Percentiles rank a stretch among this genome's conserved stretches.
phyloP scores from a whole-genome alignment of 1,140 invertebrate genomes.

The Caerostris extrusa region DNA sequence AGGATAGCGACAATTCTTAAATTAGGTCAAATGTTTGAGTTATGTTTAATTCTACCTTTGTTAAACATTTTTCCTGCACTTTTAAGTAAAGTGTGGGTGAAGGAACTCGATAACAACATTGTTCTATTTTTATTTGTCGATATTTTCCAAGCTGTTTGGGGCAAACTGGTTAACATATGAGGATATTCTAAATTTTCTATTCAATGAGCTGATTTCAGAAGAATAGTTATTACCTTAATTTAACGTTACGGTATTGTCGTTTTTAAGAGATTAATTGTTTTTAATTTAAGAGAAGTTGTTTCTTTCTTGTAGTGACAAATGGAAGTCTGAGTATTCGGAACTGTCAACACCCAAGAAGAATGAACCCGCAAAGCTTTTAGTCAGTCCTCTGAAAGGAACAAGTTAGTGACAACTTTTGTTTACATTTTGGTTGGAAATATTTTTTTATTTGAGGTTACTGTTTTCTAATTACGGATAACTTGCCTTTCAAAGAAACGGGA shows the following conservation, averaged over 20 bases:
- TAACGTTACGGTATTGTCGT: too few species aligned
- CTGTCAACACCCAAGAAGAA: neutral
- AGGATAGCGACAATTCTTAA: too few species aligned
- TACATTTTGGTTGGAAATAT: neutral
- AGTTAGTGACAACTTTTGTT: neutral
- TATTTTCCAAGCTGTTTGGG: neutral
- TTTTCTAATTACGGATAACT: neutral
- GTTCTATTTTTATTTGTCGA: too few species aligned
- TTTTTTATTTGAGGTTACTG: neutral
- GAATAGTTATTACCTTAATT: neutral
- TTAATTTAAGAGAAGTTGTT: neutral
- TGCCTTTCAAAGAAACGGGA: neutral
- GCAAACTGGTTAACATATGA: neutral
- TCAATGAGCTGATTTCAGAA: neutral
- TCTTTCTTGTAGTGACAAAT: constrained; percentile 32
- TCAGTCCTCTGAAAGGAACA: constrained; percentile 49
- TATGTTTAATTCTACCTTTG: too few species aligned
- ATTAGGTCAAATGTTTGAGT: too few species aligned
- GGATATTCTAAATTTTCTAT: too few species aligned
- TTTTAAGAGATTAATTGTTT: too few species aligned
- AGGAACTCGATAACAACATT: too few species aligned
- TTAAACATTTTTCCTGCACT: too few species aligned
- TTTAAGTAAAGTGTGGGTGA: too few species aligned
- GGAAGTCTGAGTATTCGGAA: constrained; percentile 22
- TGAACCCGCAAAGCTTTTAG: constrained; percentile 40